Conservation (phyloP, 1,140 invertebrate species). For the Pogonognathellus flavescens region DNA sequence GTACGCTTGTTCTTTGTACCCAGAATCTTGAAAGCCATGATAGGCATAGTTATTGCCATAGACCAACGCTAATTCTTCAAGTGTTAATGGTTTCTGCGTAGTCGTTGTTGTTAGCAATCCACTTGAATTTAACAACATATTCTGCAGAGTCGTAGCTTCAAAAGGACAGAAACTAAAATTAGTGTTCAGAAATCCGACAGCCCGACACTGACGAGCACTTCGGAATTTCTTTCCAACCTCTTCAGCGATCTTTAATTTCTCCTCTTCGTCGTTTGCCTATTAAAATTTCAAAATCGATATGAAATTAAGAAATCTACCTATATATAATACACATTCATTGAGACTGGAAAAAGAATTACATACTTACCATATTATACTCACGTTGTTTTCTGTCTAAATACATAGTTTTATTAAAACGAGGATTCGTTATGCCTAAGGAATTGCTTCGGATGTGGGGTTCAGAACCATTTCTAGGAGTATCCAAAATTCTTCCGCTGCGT, state of each 20-base stretch:
- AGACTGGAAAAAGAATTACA: background rate
- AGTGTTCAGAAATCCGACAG: background rate
- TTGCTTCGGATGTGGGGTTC: no score
- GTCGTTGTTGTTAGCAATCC: background rate
- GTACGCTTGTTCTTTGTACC: background rate
- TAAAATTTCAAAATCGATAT: background rate
- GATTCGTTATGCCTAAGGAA: background rate
- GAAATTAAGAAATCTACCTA: background rate
- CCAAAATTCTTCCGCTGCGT: background rate
- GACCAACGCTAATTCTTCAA: background rate
- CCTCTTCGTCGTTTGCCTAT: background rate
- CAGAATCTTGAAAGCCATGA: background rate
- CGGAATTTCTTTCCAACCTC: slow-evolving; percentile 49
- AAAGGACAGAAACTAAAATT: slow-evolving; percentile 35
- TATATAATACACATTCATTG: background rate
- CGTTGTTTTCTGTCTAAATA: background rate
- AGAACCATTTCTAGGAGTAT: background rate
- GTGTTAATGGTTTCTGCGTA: background rate
- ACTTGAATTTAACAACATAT: slow-evolving; percentile 18
- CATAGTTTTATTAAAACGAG: slow-evolving; percentile 13
- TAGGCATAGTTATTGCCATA: background rate
- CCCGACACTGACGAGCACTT: slow-evolving; percentile 54
- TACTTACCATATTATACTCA: background rate
- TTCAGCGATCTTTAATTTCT: slow-evolving; percentile 36
- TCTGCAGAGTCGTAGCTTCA: slow-evolving; percentile 11